A percentile compares a stretch with the other conserved stretches of the same genome.
Evolutionary conservation across 2,888 invertebrate genomes (phyloP).

Genomic region (Acleris cristana): DNA sequence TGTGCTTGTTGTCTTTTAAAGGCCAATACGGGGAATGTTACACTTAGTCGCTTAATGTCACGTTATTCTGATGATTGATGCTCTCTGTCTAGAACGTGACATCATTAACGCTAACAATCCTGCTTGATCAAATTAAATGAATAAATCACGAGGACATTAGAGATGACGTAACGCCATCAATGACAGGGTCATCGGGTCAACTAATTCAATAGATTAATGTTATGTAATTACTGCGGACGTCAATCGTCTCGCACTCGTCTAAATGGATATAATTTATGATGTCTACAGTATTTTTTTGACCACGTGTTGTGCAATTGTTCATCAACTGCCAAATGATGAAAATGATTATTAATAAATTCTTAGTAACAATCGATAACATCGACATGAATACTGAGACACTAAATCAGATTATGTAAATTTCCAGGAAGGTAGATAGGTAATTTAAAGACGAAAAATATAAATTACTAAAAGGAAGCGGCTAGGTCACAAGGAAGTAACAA

Average conservation of each 20-base stretch:
- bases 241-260: conserved; percentile 11
- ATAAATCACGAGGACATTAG: conserved; percentile 10
- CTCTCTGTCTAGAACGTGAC: background rate
- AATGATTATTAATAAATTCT: background rate
- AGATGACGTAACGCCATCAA: conserved; percentile 22
- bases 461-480: conserved; percentile 27
- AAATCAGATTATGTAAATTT: background rate
- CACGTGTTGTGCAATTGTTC: background rate
- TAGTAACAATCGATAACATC: too few species aligned
- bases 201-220: conserved; percentile 28
- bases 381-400: too few species aligned
- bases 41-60: background rate
- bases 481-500: conserved; percentile 31
- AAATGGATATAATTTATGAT: background rate
- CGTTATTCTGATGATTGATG: background rate
- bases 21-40: conserved; percentile 16
- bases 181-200: conserved; percentile 23
- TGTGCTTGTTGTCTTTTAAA: background rate
- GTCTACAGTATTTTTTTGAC: background rate
- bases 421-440: background rate
- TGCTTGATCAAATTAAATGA: conserved; percentile 14
- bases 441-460: conserved; percentile 16
- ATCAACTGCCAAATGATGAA: background rate
- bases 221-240: conserved; percentile 9
- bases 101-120: conserved; percentile 3